phyloP scores from a whole-genome alignment of 2,797 vertebrate species.

The Clamator glandarius region DNA sequence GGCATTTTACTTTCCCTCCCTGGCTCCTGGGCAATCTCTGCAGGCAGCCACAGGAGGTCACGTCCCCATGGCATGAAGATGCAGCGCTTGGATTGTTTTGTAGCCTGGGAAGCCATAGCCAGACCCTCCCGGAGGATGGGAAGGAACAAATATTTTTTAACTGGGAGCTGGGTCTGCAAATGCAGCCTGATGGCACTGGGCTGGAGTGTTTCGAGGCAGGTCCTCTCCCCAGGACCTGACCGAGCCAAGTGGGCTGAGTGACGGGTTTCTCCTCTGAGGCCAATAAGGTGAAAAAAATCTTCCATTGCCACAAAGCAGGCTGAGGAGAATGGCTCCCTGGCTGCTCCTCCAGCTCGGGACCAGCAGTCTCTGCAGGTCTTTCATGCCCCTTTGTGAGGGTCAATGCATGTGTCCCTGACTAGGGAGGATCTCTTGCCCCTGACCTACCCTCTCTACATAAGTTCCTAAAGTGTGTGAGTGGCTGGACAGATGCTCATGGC shows the following conservation, averaged over 20 bases:
- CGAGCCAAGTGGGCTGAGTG: background rate
- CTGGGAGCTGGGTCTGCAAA: background rate
- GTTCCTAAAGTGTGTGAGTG: accelerated
- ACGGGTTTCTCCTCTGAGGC: background rate
- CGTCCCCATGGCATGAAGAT: background rate
- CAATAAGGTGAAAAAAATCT: background rate
- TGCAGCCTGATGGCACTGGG: background rate
- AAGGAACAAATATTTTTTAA: background rate
- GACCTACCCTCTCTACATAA: background rate
- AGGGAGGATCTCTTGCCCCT: background rate
- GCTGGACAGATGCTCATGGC: background rate
- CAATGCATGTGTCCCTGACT: accelerated
- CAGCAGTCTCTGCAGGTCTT: background rate
- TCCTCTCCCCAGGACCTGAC: background rate
- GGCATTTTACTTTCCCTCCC: background rate
- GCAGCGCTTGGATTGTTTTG: background rate
- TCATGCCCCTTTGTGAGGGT: background rate
- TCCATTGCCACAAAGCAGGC: background rate
- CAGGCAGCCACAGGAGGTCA: background rate
- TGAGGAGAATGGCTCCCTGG: background rate
- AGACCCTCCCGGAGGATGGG: background rate
- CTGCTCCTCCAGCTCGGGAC: background rate
- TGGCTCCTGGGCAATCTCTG: background rate
- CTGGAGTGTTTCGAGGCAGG: background rate
- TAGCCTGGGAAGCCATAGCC: background rate